These are phyloP conservation scores for Coelopa frigida DNA, from an alignment of 1,140 invertebrate genomes.

Conservation along the genomic window DNA sequence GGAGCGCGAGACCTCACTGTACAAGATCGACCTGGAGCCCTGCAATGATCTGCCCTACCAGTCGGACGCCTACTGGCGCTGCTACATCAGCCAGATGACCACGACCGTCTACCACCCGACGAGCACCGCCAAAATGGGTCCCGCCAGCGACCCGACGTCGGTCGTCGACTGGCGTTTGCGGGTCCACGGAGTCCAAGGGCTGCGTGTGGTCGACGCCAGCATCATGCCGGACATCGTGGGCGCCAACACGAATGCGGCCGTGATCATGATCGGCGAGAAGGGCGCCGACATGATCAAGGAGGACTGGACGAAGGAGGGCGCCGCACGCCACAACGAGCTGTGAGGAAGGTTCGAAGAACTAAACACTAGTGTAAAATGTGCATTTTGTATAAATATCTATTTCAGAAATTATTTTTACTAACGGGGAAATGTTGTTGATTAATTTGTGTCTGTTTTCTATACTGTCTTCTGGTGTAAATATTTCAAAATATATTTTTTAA, in stretches of 20 bases:
- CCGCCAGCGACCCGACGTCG: constrained; percentile 59
- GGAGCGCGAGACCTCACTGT: constrained; percentile 68
- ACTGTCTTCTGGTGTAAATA: no score
- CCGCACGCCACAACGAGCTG: not conserved
- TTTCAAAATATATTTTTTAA: no score
- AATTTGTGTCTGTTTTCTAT: no score
- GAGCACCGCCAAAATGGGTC: constrained; percentile 79
- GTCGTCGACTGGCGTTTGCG: constrained; percentile 73
- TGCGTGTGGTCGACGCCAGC: constrained; percentile 79
- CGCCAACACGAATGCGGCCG: constrained; percentile 77
- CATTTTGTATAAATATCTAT: no score
- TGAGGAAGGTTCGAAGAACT: no score
- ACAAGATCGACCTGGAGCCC: constrained; percentile 64
- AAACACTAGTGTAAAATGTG: no score
- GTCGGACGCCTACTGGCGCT: constrained; percentile 75
- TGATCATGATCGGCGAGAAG: constrained; percentile 82
- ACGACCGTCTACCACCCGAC: constrained; percentile 82
- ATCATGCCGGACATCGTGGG: constrained; percentile 79
- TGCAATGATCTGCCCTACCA: constrained; percentile 65
- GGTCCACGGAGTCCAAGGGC: constrained; percentile 66
- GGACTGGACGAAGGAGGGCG: constrained; percentile 50
- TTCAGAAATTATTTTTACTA: no score
- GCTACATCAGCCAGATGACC: constrained; percentile 71
- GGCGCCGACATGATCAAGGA: constrained; percentile 73
- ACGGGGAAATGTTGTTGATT: no score